Evolutionary conservation across 2,113 vertebrate genomes (phyloP).

Genomic region (Natator depressus): DNA sequence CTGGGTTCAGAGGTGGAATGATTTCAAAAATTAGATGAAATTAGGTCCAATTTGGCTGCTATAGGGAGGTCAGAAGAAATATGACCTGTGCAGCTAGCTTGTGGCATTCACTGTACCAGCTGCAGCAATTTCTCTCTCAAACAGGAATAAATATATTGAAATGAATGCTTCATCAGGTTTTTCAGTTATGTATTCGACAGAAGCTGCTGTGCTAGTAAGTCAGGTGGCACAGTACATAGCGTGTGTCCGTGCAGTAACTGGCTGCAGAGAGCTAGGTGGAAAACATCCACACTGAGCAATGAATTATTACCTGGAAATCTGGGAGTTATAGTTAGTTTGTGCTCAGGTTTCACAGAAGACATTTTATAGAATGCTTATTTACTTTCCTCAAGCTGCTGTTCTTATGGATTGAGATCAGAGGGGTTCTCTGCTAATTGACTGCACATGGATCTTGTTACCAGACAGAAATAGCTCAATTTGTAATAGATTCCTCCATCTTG

Average conservation of each 20-base stretch:
- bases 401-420: not conserved
- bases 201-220: not conserved
- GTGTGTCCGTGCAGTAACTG: not conserved
- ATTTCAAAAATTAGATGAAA: not conserved
- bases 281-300: not conserved
- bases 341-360: not conserved
- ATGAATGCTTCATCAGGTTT: not conserved
- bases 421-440: not conserved
- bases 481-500: not conserved
- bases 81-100: not conserved
- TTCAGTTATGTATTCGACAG: conserved; percentile 4
- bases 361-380: not conserved
- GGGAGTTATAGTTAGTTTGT: not conserved
- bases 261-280: not conserved
- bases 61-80: not conserved
- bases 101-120: not conserved
- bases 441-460: not conserved
- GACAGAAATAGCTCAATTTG: not conserved
- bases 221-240: not conserved
- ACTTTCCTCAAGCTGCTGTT: not conserved
- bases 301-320: not conserved
- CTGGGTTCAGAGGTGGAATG: not conserved
- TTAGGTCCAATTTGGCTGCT: not conserved
- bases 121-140: not conserved
- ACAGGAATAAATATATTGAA: conserved; percentile 18